These are phyloP conservation scores for Schizothorax lantsangensis DNA, from an alignment of 2,797 vertebrate species.

Conservation along the genomic window DNA sequence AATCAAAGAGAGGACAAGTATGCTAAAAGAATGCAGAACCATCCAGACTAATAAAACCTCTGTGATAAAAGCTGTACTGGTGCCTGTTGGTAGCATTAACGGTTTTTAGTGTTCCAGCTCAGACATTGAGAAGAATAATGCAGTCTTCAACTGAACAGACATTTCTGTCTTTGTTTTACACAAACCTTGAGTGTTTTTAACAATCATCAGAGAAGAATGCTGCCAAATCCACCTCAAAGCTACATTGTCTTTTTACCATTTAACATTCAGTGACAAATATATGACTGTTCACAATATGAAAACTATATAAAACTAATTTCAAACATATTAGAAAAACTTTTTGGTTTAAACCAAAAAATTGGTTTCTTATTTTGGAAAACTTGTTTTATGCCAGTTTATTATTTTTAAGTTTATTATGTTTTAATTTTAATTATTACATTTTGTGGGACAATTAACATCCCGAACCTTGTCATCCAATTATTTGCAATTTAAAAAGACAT, in stretches of 20 bases:
- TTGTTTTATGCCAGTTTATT: not conserved
- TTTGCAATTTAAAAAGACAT: not conserved
- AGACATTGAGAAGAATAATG: constrained; percentile 76
- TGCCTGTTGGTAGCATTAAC: constrained; percentile 74
- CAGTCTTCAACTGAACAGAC: constrained; percentile 76
- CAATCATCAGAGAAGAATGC: not conserved
- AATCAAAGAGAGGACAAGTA: constrained; percentile 1
- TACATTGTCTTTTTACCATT: not conserved
- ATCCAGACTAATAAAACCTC: constrained; percentile 71
- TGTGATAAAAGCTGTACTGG: constrained; percentile 74
- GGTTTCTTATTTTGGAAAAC: not conserved
- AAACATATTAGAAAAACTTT: not conserved
- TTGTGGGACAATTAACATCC: not conserved
- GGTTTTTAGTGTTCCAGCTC: constrained; percentile 74
- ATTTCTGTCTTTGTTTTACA: constrained; percentile 68
- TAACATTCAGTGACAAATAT: not conserved
- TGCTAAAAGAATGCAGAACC: constrained; percentile 22
- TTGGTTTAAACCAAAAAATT: too few species aligned
- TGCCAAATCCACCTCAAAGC: not conserved
- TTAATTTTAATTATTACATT: not conserved
- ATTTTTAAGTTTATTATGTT: not conserved
- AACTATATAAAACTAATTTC: not conserved
- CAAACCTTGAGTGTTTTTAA: constrained; percentile 14
- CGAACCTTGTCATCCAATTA: not conserved
- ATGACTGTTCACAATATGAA: not conserved